Conservation (phyloP, 2,797 vertebrate genomes). For the Pangasius mekongensis region DNA sequence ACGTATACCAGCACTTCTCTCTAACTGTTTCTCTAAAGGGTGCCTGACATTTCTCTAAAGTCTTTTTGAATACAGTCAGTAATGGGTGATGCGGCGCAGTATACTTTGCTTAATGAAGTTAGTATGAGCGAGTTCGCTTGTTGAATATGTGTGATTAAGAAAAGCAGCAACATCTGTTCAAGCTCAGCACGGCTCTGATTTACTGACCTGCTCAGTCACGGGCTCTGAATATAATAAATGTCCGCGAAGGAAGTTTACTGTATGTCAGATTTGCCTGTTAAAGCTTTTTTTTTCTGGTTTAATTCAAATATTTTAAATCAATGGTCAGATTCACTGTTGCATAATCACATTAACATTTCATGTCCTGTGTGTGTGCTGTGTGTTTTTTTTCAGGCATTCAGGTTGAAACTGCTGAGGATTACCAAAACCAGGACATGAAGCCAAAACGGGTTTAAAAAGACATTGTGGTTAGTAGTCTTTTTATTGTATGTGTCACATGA, state of each 20-base stretch:
- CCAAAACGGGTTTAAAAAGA: slow-evolving; percentile 48
- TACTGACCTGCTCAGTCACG: slow-evolving; percentile 23
- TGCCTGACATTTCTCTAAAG: slow-evolving; percentile 29
- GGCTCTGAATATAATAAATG: slow-evolving; percentile 9
- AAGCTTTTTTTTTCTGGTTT: background rate
- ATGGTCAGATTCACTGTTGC: background rate
- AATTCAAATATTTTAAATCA: background rate
- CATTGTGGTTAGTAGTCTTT: slow-evolving; percentile 31
- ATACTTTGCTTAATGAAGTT: slow-evolving; percentile 4
- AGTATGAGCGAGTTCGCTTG: slow-evolving; percentile 3
- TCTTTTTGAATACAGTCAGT: background rate
- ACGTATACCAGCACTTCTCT: background rate
- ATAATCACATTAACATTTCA: slow-evolving; percentile 25
- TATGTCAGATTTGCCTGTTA: slow-evolving; percentile 59
- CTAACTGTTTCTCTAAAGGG: slow-evolving; percentile 23
- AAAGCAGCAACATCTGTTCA: slow-evolving; percentile 60
- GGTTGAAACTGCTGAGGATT: slow-evolving; percentile 47
- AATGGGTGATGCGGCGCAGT: background rate
- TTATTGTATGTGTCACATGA: background rate
- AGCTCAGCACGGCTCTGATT: slow-evolving; percentile 21
- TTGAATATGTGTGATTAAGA: slow-evolving; percentile 38
- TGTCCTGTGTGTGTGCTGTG: background rate
- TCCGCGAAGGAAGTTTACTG: slow-evolving; percentile 40
- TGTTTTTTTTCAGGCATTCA: slow-evolving; percentile 45
- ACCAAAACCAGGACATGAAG: slow-evolving; percentile 55